Base-by-base conservation (phyloP, 2,888 invertebrate genomes). In the Diploptera punctata region DNA sequence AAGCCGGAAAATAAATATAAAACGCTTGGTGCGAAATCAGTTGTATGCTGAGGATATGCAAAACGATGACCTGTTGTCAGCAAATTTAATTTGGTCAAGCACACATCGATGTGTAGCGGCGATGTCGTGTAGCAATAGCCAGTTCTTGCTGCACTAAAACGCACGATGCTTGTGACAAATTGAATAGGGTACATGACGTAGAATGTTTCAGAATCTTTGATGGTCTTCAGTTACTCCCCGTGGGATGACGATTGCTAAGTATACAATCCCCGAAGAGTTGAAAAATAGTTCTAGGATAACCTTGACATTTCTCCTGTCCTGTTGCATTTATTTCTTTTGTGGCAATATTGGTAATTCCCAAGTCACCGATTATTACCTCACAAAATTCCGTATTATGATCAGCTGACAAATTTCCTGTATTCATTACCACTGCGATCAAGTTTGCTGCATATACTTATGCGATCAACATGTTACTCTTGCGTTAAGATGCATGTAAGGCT, bases 91-190 rank as follows among this genome's bases (percentile, higher is more conserved):
- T 57, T 57, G 57, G 57, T 1, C 26, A 24, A 2, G 24, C 21
- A 57, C 29, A 57, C 3, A 57, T 1, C 57, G 57, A 57, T 26
- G 26, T 57, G 57, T 16, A 57, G 57, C 24, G 57, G 26, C 57
- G 57, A 24, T 54, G 26, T 54, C 54, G 54, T 21, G 54, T 54
- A 16, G 57, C 57, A 26, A 57, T 26, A 54, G 2, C 5, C 5
- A 29, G 26, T 57, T 57, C 57, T 57, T 57, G 10, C 57, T 26
- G 26, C 57, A 16, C 57, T 16, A 26, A 57, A 57, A n/a, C n/a
- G n/a, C n/a, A n/a, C n/a, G n/a, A n/a, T n/a, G 21, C 57, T 57
- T 24, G 26, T 0, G 57, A 57, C 29, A 26, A 57, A 57, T n/a
- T 16, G 29, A 57, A 57, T 26, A 1, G 57, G 1, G 0, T 57